Percentiles rank a stretch among this genome's conserved stretches.
Conservation (phyloP, 2,113 vertebrate genomes). For the Pollimyrus isidori region DNA sequence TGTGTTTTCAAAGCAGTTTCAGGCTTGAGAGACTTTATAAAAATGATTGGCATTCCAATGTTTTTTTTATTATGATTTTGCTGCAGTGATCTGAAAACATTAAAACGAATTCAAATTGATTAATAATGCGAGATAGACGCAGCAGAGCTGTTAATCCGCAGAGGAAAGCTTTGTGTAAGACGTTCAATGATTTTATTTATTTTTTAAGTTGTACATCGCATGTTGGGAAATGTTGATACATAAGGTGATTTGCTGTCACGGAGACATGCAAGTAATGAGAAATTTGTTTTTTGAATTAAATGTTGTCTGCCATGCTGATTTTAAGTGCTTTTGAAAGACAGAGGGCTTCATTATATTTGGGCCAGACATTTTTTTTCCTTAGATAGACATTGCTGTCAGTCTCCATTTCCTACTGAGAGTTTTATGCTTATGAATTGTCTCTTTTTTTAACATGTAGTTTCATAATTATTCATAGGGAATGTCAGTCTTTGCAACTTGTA, state of each 20-base stretch:
- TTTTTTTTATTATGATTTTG: not conserved
- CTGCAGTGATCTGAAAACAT: not conserved
- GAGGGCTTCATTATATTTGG: not conserved
- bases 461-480: not conserved
- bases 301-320: not conserved
- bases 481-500: not conserved
- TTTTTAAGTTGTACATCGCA: not conserved
- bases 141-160: not conserved
- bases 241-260: not conserved
- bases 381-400: not conserved
- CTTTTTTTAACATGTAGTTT: not conserved
- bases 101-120: not conserved
- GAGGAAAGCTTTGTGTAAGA: slow-evolving; percentile 3
- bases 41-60: not conserved
- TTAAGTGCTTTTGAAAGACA: not conserved
- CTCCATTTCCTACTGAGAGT: not conserved
- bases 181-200: not conserved
- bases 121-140: not conserved
- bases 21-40: not conserved
- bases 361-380: not conserved
- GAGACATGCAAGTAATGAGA: not conserved
- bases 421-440: not conserved
- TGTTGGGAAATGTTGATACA: not conserved
- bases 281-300: not conserved
- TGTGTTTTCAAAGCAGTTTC: not conserved